Conservation (phyloP, 2,888 invertebrate species). For the Scelioninae gen. 1 region DNA sequence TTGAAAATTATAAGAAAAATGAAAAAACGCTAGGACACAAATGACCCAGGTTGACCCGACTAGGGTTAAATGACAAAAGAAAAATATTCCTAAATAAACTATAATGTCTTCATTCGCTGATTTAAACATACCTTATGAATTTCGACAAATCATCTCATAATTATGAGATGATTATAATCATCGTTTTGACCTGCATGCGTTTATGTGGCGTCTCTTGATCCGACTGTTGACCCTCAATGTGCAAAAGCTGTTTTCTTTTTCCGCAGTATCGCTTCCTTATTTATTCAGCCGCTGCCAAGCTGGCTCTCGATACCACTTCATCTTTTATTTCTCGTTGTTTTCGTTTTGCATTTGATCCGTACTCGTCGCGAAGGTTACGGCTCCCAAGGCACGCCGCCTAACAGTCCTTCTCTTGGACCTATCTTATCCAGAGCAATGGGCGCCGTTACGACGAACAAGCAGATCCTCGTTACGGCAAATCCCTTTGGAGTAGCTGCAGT, state of each 20-base stretch:
- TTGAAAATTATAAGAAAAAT: no score
- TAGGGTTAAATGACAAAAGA: no score
- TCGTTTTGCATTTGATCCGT: conserved; percentile 67
- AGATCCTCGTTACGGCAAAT: no score
- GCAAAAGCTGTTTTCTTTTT: conserved; percentile 56
- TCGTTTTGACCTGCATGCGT: background rate
- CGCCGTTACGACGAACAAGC: conserved; percentile 78
- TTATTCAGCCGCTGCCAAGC: conserved; percentile 56
- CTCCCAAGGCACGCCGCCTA: conserved; percentile 82
- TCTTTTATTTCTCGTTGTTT: conserved; percentile 66
- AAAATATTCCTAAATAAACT: no score
- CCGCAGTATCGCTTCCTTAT: conserved; percentile 55
- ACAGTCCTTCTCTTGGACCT: conserved; percentile 80
- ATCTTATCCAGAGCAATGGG: conserved; percentile 81
- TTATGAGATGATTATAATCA: no score
- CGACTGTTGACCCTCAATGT: conserved; percentile 21
- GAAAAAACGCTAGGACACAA: no score
- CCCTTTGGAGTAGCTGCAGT: no score
- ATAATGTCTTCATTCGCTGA: no score
- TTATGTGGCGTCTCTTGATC: background rate
- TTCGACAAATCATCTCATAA: no score
- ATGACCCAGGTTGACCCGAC: no score
- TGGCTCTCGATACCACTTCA: conserved; percentile 62
- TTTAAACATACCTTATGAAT: no score
- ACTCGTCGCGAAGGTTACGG: conserved; percentile 76